phyloP scores from a whole-genome alignment of 2,113 vertebrate species.

The Festucalex cinctus region DNA sequence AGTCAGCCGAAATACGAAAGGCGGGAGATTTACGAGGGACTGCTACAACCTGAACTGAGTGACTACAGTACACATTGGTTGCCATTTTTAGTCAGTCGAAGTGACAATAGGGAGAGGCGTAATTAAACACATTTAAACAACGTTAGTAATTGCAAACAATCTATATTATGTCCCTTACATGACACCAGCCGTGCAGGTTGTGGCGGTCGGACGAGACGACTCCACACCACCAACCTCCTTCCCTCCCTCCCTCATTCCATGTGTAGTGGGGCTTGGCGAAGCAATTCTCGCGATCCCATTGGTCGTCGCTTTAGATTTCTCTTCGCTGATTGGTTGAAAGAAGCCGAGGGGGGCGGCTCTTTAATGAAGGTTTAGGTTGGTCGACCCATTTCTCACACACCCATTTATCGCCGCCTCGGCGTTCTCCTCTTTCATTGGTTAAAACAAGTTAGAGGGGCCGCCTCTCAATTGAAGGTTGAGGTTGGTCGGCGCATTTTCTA shows the following conservation, averaged over 20 bases:
- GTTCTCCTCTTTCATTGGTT: slow-evolving; percentile 32
- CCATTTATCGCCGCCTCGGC: slow-evolving; percentile 26
- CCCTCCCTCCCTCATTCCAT: background rate
- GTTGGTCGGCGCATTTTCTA: slow-evolving; percentile 5
- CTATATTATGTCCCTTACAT: background rate
- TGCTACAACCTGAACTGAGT: background rate
- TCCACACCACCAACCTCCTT: too few species aligned
- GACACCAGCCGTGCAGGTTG: background rate
- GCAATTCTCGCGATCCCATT: background rate
- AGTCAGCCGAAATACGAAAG: background rate
- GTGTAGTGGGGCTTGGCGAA: background rate
- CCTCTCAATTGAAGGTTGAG: background rate
- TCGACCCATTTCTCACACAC: background rate
- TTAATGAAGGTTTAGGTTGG: slow-evolving; percentile 1
- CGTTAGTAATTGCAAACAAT: background rate
- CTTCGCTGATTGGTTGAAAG: background rate
- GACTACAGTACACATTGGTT: background rate
- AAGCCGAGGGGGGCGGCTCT: background rate
- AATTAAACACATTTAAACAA: background rate
- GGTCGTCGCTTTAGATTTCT: background rate
- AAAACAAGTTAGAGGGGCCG: slow-evolving; percentile 16
- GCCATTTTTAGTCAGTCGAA: background rate
- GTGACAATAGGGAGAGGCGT: background rate
- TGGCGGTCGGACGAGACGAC: background rate
- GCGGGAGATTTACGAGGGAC: slow-evolving; percentile 16